These are phyloP conservation scores for Sinocyclocheilus anshuiensis DNA, from an alignment of 2,113 vertebrate species.

Conservation along the genomic window DNA sequence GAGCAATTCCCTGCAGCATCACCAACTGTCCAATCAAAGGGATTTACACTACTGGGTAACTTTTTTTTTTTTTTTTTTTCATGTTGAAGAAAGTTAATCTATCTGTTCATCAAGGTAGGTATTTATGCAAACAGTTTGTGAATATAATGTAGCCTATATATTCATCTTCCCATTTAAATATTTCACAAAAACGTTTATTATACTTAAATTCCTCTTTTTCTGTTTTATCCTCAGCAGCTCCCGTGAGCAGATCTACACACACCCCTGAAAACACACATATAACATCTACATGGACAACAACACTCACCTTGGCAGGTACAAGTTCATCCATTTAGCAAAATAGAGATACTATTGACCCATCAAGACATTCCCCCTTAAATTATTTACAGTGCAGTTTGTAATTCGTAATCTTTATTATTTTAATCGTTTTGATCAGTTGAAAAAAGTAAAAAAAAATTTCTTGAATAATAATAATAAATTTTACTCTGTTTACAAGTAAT, in stretches of 20 bases:
- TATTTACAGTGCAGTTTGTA: background rate
- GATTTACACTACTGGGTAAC: background rate
- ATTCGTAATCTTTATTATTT: background rate
- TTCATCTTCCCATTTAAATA: background rate
- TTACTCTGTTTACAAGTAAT: background rate
- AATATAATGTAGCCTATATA: background rate
- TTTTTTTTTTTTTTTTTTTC: background rate
- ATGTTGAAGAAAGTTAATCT: conserved; percentile 26
- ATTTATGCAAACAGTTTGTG: background rate
- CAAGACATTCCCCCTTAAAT: background rate
- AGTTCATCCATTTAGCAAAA: background rate
- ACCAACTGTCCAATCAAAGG: background rate
- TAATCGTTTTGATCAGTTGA: background rate
- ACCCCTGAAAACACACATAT: background rate
- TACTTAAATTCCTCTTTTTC: background rate
- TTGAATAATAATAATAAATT: background rate
- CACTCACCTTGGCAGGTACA: background rate
- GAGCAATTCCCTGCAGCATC: background rate
- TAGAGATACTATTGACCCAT: background rate
- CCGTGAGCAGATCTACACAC: background rate
- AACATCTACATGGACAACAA: background rate
- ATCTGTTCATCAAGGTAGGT: conserved; percentile 46
- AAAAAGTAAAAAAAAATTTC: background rate
- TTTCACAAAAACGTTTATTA: background rate
- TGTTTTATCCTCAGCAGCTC: background rate